Base-by-base conservation (phyloP, 2,113 vertebrate genomes). In the Sapajus apella region DNA sequence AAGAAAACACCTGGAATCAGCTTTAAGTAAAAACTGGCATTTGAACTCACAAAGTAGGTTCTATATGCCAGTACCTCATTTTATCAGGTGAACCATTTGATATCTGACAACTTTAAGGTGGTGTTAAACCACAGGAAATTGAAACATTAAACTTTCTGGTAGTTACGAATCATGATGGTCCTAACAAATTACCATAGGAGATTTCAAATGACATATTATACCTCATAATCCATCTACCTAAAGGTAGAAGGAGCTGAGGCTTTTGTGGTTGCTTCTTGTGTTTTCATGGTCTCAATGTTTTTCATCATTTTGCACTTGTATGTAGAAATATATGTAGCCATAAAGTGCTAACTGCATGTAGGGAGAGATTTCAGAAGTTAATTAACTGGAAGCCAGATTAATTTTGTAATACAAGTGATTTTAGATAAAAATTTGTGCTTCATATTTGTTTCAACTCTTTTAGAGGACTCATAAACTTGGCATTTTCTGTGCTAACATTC, bases 141-240 rank as follows among this genome's bases (percentile, higher is more conserved):
- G 91, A 96, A 92, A 70, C 80, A 84, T 87, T 96, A 94, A 92
- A 84, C 61, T 93, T 91, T 85, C 86, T 96, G 40, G 47, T 91
- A 64, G 43, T 58, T 87, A 61, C 9, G 75, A 87, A 52, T 55
- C 25, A 50, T 40, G n/a, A 91, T 66, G 43, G 10, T 18, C 70
- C 43, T 77, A 77, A 83, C 55, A 96, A 93, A 88, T 93, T 77
- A 91, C 61, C 16, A 17, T 1, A 23, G 55, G 37, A 25, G 56
- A 56, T 81, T 95, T 93, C 70, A 52, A 45, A 95, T 37, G 82
- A 72, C 64, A 47, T 6, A 17, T 37, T 55, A 64, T 21, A 85
- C 40, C 82, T 94, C 77, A 75, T n/a, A 64, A 75, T 77, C 55
- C 32, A 27, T 35, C 40, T 0, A 68, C 23, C 35, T 27, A 25